Base-by-base conservation (phyloP, 2,113 vertebrate genomes). In the Tichodroma muraria region DNA sequence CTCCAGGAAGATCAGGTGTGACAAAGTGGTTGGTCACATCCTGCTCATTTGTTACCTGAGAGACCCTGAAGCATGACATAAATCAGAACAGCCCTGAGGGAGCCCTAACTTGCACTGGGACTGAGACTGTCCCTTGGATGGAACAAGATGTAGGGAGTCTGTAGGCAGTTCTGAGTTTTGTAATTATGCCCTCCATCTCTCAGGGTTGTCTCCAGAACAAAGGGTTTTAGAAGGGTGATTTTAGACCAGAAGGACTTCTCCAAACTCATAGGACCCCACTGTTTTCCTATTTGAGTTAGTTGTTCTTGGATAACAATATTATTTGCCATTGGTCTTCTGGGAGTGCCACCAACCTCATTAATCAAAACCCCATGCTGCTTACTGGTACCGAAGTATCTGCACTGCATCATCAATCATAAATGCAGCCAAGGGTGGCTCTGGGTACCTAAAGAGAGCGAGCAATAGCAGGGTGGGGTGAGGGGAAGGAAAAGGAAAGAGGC, bases 361-460 rank as follows among this genome's bases (percentile, higher is more conserved):
- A 98, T 98, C 98, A 98, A 98, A 98, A 95, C 93, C 85, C 94
- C 89, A 88, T 1, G 5, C 97, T 97, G 96, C 97, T 98, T 97
- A 96, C 97, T 80, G 33, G 85, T 95, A 89, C 98, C 49, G 69
- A 97, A 97, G 96, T 97, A 95, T 97, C 97, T 79, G 80, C 96
- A 93, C 95, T 76, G 95, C 96, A 96, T 98, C 98, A 98, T 98
- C 98, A 97, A 98, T 98, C 98, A 98, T 98, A 98, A 98, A 98
- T 94, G 91, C 96, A 97, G 97, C 86, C 12, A 97, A 97, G 97
- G 89, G 97, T 97, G 77, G 37, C 96, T 97, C 89, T 92, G 97
- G 96, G 57, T 97, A 97, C 97, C 97, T 95, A 95, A 95, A 96
- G 96, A 97, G 97, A 97, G 94, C 9, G 37, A 94, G 88, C 85